Evolutionary conservation across 2,888 invertebrate species (phyloP).

Genomic region (Sialis lutaria): DNA sequence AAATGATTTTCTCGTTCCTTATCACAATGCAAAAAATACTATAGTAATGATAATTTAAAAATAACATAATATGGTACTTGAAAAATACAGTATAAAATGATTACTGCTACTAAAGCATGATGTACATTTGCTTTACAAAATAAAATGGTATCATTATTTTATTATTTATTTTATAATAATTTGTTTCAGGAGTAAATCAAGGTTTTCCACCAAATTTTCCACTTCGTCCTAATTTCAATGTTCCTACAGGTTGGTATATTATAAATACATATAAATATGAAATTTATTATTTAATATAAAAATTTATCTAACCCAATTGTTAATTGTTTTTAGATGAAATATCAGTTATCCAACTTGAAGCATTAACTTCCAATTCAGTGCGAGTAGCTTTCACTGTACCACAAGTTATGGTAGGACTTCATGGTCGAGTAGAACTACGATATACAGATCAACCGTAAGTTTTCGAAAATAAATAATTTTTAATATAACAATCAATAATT

Average conservation of each 20-base stretch:
- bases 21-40: no score
- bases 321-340: slow-evolving; percentile 26
- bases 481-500: not conserved
- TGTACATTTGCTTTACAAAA: no score
- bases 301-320: slow-evolving; percentile 7
- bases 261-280: not conserved
- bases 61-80: no score
- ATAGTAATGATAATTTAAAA: no score
- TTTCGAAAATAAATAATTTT: slow-evolving; percentile 1
- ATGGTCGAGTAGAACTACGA: slow-evolving; percentile 72
- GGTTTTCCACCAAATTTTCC: slow-evolving; percentile 11
- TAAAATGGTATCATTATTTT: no score
- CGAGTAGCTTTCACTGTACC: slow-evolving; percentile 72
- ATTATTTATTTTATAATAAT: no score
- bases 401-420: slow-evolving; percentile 62
- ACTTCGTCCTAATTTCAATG: slow-evolving; percentile 18
- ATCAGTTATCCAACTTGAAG: slow-evolving; percentile 39
- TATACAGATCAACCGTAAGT: slow-evolving; percentile 65
- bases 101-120: no score
- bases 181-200: slow-evolving; percentile 7
- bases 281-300: not conserved
- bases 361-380: slow-evolving; percentile 62
- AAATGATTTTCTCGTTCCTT: no score
- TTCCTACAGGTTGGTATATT: slow-evolving; percentile 11
- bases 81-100: no score